phyloP scores from a whole-genome alignment of 2,888 invertebrate genomes.

The Cenopis cana region DNA sequence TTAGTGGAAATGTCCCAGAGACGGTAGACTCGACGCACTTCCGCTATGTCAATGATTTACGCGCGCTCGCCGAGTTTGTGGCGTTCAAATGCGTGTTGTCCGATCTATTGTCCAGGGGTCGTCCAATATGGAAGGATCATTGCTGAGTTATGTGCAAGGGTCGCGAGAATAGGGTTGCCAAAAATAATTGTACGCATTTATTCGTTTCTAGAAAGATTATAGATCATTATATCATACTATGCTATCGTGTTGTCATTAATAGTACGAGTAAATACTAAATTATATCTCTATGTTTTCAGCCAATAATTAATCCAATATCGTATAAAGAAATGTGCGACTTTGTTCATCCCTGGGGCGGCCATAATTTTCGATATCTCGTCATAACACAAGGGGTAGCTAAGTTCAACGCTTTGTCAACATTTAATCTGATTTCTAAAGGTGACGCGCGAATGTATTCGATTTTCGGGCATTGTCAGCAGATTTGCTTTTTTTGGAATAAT shows the following conservation, averaged over 20 bases:
- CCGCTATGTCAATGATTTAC: conserved; percentile 84
- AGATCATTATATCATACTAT: background rate
- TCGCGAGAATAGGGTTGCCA: conserved; percentile 48
- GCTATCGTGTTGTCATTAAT: background rate
- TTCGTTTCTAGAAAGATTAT: background rate
- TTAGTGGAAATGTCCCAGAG: conserved; percentile 56
- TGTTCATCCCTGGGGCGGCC: conserved; percentile 48
- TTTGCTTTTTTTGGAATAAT: conserved; percentile 35
- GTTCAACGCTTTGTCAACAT: conserved; percentile 58
- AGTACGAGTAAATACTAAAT: background rate
- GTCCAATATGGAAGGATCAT: conserved; percentile 76
- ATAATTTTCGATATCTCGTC: conserved; percentile 74
- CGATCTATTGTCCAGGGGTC: conserved; percentile 75
- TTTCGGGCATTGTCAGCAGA: conserved; percentile 27
- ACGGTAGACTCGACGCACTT: conserved; percentile 74
- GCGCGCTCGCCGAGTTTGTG: conserved; percentile 75
- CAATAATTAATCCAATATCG: background rate
- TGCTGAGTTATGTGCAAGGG: conserved; percentile 76
- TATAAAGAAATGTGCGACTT: background rate
- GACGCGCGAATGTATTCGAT: conserved; percentile 50
- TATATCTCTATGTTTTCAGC: background rate
- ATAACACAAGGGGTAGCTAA: conserved; percentile 68
- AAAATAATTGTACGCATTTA: conserved; percentile 25
- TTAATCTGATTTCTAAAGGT: conserved; percentile 64
- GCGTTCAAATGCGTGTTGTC: conserved; percentile 78